Conservation (phyloP, 2,888 invertebrate genomes). For the Hyles lineata region DNA sequence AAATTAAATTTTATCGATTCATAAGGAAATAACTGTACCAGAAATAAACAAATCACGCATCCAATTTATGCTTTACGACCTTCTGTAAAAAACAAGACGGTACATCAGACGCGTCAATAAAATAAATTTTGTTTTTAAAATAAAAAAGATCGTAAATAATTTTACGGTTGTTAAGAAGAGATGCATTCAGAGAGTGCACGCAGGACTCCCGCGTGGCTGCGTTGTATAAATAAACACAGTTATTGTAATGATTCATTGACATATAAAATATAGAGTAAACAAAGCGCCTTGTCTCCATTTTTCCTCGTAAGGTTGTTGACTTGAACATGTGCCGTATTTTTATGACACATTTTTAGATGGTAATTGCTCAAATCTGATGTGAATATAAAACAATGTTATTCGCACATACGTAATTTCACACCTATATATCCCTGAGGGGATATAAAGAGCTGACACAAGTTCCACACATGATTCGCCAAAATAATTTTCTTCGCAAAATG, state of each 20-base stretch:
- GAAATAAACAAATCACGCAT: conserved; percentile 15
- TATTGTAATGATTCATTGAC: conserved; percentile 30
- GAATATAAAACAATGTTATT: neutral
- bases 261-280: conserved; percentile 22
- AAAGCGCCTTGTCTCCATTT: conserved; percentile 24
- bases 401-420: too few relatives aligned
- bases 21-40: neutral
- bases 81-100: conserved; percentile 22
- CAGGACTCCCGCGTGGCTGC: conserved; percentile 29
- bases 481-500: too few relatives aligned
- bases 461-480: too few relatives aligned
- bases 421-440: too few relatives aligned
- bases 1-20: neutral
- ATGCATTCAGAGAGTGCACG: conserved; percentile 17
- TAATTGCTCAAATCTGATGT: neutral
- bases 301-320: conserved; percentile 12
- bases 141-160: conserved; percentile 16
- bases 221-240: conserved; percentile 32
- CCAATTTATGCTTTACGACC: conserved; percentile 15
- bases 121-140: conserved; percentile 14
- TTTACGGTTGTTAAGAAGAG: conserved; percentile 13
- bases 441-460: too few relatives aligned
- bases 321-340: neutral
- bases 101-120: conserved; percentile 15
- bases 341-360: neutral